Percentiles rank a stretch among this genome's conserved stretches.
Conservation (phyloP, 2,113 vertebrate genomes). For the Macquaria australasica region DNA sequence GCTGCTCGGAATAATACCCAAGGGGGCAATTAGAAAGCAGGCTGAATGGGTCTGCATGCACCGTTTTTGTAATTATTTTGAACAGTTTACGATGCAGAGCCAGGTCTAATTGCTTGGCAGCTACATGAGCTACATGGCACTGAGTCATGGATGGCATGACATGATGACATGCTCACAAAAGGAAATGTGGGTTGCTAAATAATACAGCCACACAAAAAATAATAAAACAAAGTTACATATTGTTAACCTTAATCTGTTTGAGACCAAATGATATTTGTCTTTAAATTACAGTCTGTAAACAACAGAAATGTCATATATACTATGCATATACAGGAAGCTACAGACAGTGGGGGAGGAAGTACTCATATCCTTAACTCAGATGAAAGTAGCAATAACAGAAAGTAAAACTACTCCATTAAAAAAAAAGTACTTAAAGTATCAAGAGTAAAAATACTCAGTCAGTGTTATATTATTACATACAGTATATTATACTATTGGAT, state of each 20-base stretch:
- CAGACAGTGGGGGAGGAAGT: neutral
- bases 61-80: slow-evolving; percentile 35
- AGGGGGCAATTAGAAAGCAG: slow-evolving; percentile 44
- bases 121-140: slow-evolving; percentile 24
- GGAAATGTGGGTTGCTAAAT: neutral
- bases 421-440: no score
- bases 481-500: neutral
- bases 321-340: neutral
- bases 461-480: neutral
- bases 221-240: neutral
- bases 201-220: neutral
- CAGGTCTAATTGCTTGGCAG: slow-evolving; percentile 33
- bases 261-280: neutral
- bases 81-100: slow-evolving; percentile 36
- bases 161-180: slow-evolving; percentile 15
- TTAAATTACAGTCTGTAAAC: slow-evolving; percentile 1
- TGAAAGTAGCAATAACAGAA: neutral
- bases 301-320: neutral
- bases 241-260: neutral
- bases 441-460: no score
- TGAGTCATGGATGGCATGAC: neutral
- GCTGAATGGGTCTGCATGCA: slow-evolving; percentile 12
- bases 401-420: neutral
- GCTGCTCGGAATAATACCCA: slow-evolving; percentile 48
- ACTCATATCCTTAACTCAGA: neutral